phyloP scores from a whole-genome alignment of 1,140 invertebrate species.

The Sminthurinus signatus region DNA sequence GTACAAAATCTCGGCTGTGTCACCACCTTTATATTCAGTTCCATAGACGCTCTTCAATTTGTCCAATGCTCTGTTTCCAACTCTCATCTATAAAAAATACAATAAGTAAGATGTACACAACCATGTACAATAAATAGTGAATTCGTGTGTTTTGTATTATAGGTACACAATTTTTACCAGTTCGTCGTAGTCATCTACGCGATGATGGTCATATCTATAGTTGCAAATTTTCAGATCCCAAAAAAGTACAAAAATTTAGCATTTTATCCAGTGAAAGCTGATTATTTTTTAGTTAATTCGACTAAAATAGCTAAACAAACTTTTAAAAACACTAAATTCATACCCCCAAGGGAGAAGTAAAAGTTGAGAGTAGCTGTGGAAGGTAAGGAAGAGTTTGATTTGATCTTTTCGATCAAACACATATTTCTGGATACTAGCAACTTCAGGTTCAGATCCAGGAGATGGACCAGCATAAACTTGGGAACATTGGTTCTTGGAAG shows the following conservation, averaged over 20 bases:
- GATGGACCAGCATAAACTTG: slow-evolving; percentile 78
- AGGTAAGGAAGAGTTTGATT: slow-evolving; percentile 67
- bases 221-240: no score
- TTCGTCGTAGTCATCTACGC: slow-evolving; percentile 27
- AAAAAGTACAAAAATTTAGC: no score
- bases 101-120: no score
- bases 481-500: slow-evolving; percentile 80
- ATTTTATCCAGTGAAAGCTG: no score
- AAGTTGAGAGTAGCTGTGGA: slow-evolving; percentile 78
- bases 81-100: slow-evolving; percentile 23
- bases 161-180: no score
- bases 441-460: slow-evolving; percentile 89
- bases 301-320: no score
- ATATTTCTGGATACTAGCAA: slow-evolving; percentile 62
- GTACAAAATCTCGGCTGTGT: slow-evolving; percentile 38
- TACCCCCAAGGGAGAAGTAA: slow-evolving; percentile 32
- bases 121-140: no score
- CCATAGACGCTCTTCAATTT: slow-evolving; percentile 25
- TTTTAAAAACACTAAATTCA: no score
- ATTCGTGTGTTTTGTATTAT: no score
- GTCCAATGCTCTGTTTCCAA: slow-evolving; percentile 24
- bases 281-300: no score
- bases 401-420: slow-evolving; percentile 52
- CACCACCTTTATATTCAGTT: slow-evolving; percentile 34
- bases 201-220: slow-evolving; percentile 13